phyloP scores from a whole-genome alignment of 2,797 vertebrate species.

The Picus viridis region DNA sequence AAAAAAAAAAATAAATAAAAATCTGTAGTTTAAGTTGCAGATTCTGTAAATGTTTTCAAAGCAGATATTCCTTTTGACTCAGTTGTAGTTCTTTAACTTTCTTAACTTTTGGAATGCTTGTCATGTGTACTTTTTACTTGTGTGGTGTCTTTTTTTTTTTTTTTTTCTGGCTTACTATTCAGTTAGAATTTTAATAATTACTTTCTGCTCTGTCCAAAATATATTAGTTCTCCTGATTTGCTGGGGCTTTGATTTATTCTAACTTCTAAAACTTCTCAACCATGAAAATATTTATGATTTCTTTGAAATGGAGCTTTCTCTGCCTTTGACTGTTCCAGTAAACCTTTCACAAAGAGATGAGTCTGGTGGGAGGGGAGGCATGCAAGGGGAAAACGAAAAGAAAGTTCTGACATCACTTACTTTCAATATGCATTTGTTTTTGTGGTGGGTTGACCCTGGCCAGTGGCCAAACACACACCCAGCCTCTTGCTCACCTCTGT shows the following conservation, averaged over 20 bases:
- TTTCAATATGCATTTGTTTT: not conserved
- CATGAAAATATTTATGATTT: not conserved
- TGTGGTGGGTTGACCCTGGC: not conserved
- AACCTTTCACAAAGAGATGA: not conserved
- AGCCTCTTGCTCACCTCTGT: not conserved
- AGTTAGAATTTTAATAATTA: not conserved
- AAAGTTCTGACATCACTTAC: not conserved
- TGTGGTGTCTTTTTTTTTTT: not conserved
- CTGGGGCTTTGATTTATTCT: not conserved
- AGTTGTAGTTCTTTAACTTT: not conserved
- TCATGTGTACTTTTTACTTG: not conserved
- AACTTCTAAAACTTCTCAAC: not conserved
- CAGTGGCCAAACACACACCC: not conserved
- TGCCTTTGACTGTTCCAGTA: not conserved
- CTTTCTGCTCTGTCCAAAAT: not conserved
- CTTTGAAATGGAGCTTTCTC: not conserved
- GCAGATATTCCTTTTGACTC: not conserved
- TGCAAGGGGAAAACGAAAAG: not conserved
- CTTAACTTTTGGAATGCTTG: not conserved
- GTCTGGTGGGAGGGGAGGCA: not conserved
- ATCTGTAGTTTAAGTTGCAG: not conserved
- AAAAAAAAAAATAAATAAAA: not conserved
- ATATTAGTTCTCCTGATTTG: not conserved
- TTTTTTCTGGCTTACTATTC: not conserved
- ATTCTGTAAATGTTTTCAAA: not conserved